Evolutionary conservation across 2,888 invertebrate species (phyloP), one percentile per base, ranked within the genome.

Genomic region (Acanthopleura granulata): DNA sequence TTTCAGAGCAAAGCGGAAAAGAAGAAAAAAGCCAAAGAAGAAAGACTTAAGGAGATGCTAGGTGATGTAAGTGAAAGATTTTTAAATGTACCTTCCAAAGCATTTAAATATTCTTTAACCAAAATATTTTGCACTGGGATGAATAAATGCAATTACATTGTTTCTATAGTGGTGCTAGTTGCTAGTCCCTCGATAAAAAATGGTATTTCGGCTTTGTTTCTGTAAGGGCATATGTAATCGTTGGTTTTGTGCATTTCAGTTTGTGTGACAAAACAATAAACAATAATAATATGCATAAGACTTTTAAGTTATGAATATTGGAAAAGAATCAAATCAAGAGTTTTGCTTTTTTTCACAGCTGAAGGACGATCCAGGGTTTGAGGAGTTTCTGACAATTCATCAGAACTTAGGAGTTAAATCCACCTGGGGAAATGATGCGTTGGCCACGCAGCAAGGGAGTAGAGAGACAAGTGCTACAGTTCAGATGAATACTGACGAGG

Each of bases 361-460:
- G 25, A 86, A 88, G 78, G 94, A 95, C 91, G 97, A 98, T 91
- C 95, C 96, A 40, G 92, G 95, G 72, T 98, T 98, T 91, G 92
- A 93, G 79, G 97, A 98, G 89, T 98, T 97, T 89, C 92, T 98
- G 89, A 94, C 95, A 90, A 93, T 94, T n/a, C 96, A 97, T 89
- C 92, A 94, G 71, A 93, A 93, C 77, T 75, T 80, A 12, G 71
- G 78, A 11, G 79, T 74, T 1, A 88, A 88, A 91, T 66, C 89
- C 29, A 76, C 87, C 0, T 94, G 93, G 93, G 91, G 89, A 27
- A 93, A 93, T 86, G 93, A 93, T 84, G 84, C 83, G 40, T 6
- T 66, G 25, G 22, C 66, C 1, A 66, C 25, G 25, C 66, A 66
- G 29, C 66, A 66, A 25, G 14, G 12, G 16, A 66, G 6, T 4